These are phyloP conservation scores for Siniperca scherzeri DNA, from an alignment of 2,797 vertebrate species.

Conservation along the genomic window DNA sequence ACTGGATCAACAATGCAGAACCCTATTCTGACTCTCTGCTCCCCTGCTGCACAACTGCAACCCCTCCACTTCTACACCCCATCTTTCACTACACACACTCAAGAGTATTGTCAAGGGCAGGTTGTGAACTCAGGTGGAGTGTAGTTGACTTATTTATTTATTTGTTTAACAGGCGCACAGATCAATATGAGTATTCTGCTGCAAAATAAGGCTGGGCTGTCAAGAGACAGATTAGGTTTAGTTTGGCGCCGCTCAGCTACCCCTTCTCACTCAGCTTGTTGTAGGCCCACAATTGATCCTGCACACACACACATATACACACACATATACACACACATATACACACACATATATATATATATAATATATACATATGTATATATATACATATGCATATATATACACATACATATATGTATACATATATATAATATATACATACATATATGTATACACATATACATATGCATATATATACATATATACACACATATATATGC, in stretches of 20 bases:
- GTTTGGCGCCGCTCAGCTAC: constrained; percentile 59
- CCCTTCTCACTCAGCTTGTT: constrained; percentile 47
- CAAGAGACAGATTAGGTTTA: constrained; percentile 77
- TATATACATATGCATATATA: no score
- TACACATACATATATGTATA: no score
- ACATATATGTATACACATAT: no score
- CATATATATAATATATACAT: no score
- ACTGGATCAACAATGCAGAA: constrained; percentile 91
- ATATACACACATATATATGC: no score
- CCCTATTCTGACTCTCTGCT: constrained; percentile 79
- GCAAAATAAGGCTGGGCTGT: constrained; percentile 72
- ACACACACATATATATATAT: no score
- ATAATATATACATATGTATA: no score
- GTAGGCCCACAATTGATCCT: constrained; percentile 53
- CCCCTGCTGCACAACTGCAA: constrained; percentile 79
- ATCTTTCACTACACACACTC: constrained; percentile 55
- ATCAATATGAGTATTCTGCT: constrained; percentile 86
- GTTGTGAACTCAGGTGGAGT: constrained; percentile 81
- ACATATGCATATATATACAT: no score
- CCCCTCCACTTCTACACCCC: constrained; percentile 68
- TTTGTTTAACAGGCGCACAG: constrained; percentile 77
- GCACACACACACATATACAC: no score
- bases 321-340: no score
- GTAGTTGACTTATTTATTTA: constrained; percentile 84
- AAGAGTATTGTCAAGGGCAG: constrained; percentile 82